phyloP scores from a whole-genome alignment of 2,113 vertebrate species.

The Sinosuthora webbiana region DNA sequence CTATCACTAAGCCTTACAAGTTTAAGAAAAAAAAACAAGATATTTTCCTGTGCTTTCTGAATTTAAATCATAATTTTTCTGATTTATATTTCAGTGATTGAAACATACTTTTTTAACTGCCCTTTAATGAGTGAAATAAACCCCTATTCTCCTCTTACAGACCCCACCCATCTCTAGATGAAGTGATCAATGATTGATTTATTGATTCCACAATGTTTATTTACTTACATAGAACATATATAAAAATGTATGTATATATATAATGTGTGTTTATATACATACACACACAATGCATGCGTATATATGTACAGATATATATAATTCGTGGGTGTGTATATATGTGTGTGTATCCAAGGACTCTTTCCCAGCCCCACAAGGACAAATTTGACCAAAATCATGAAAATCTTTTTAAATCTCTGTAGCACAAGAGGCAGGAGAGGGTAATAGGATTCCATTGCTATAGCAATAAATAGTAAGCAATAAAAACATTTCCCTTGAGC shows the following conservation, averaged over 20 bases:
- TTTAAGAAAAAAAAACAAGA: too few relatives aligned
- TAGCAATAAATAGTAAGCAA: not conserved
- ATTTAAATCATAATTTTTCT: not conserved
- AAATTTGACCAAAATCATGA: not conserved
- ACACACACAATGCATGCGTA: not conserved
- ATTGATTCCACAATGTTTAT: not conserved
- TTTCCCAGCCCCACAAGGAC: not conserved
- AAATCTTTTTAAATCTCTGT: not conserved
- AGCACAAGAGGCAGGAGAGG: not conserved
- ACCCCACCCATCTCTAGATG: not conserved
- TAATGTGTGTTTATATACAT: rapidly evolving
- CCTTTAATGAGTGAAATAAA: not conserved
- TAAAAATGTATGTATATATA: not conserved
- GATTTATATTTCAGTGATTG: not conserved
- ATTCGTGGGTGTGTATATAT: too few relatives aligned
- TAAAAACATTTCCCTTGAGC: not conserved
- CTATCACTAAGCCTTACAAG: not conserved
- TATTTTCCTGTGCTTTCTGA: not conserved
- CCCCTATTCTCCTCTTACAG: not conserved
- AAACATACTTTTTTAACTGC: not conserved
- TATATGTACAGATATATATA: not conserved
- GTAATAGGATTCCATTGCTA: not conserved
- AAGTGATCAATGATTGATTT: not conserved
- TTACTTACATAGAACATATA: not conserved
- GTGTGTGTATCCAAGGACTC: not conserved